Evolutionary conservation across 2,888 invertebrate genomes (phyloP), one percentile per base, ranked within the genome.

Genomic region (Chloroclysta siterata): DNA sequence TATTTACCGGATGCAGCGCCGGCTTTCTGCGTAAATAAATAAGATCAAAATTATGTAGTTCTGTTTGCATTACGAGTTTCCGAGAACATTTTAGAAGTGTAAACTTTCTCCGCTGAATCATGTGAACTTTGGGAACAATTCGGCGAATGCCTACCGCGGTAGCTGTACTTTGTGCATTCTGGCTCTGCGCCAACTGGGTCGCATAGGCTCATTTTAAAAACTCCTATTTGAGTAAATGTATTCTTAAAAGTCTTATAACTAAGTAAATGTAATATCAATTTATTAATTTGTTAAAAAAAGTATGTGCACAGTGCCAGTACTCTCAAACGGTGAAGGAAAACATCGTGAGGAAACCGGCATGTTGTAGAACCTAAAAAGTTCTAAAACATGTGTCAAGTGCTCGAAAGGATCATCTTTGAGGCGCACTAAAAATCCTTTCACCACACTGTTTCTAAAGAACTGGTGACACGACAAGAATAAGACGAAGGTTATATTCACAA

Each of bases 131-230:
- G 59, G 56, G 68, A 73, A 72, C 71, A 74, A 72, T 74, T 73
- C 69, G 66, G 63, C 66, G 72, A 74, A 75, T 72, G 72, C 68
- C 48, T 60, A 65, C 53, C 62, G 70, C 61, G 70, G 68, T 60
- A 13, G 39, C 44, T 56, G 62, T 77, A 79, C 76, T 76, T 72
- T 63, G 17, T 83, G 82, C 82, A 81, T 74, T 74, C 73, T 90
- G 92, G 91, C 89, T 36, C 50, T 13, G 7, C 10, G 86, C 92
- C 92, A 92, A 90, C 73, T 84, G 72, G 91, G 92, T 85, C 91
- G 78, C 76, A 73, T 78, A 73, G 76, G 75, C 81, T 78, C 75
- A 76, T 79, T 82, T 79, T 81, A 78, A 81, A 82, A 79, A 71
- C 72, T 70, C 72, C 72, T 78, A 80, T 79, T 81, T 78, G 73